Evolutionary conservation across 2,797 vertebrate species (phyloP).

Genomic region (Acipenser transmontanus): DNA sequence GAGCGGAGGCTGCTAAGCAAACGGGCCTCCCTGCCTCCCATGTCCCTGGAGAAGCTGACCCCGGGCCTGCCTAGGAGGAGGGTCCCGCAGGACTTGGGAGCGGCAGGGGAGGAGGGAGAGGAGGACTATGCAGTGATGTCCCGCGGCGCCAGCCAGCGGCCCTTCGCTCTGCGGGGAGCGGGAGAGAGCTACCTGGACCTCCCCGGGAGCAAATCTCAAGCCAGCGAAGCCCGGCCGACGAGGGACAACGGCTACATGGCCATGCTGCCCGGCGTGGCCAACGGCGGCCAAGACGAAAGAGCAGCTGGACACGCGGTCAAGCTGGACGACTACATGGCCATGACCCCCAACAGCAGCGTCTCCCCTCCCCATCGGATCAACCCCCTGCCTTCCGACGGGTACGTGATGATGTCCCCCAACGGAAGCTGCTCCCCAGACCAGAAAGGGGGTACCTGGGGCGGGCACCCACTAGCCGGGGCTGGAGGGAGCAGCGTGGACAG

Average conservation of each 20-base stretch:
- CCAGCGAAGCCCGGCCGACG: conserved; percentile 21
- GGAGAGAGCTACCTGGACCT: conserved; percentile 37
- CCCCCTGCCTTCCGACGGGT: conserved; percentile 55
- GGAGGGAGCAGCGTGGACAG: conserved; percentile 58
- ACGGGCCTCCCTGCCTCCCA: conserved; percentile 63
- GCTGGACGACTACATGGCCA: conserved; percentile 68
- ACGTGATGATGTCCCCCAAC: conserved; percentile 71
- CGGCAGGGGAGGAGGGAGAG: conserved; percentile 53
- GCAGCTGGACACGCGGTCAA: conserved; percentile 33
- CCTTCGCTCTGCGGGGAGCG: conserved; percentile 40
- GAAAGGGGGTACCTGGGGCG: conserved; percentile 41
- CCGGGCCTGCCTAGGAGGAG: conserved; percentile 38
- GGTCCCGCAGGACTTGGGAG: conserved; percentile 56
- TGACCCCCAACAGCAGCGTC: conserved; percentile 63
- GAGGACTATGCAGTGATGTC: conserved; percentile 74
- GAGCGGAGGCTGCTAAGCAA: conserved; percentile 61
- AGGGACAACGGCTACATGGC: conserved; percentile 67
- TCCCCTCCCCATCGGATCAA: conserved; percentile 65
- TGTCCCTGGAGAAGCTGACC: conserved; percentile 55
- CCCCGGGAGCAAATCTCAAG: not conserved
- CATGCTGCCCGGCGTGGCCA: conserved; percentile 66
- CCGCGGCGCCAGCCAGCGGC: conserved; percentile 56
- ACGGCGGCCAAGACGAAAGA: conserved; percentile 23
- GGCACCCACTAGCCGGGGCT: conserved; percentile 46
- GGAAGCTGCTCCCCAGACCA: conserved; percentile 65